Conservation (phyloP, 1,140 invertebrate species). For the Leptopilina clavipes region DNA sequence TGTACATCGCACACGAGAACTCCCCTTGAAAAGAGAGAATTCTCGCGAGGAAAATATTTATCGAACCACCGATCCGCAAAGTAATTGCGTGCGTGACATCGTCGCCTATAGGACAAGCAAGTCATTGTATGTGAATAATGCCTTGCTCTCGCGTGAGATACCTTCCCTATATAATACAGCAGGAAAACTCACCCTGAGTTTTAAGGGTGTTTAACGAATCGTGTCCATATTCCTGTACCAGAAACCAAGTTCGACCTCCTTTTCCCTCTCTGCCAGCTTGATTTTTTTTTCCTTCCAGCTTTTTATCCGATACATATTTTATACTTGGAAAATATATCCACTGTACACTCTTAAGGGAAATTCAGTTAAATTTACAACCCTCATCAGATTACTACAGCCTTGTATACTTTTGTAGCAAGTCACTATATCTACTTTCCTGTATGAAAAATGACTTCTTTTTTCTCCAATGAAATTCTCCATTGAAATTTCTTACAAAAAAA, state of each 20-base stretch:
- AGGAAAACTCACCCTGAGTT: slow-evolving; percentile 28
- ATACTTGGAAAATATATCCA: neutral
- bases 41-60: slow-evolving; percentile 54
- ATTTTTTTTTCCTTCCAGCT: neutral
- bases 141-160: slow-evolving; percentile 49
- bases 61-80: slow-evolving; percentile 57
- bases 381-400: neutral
- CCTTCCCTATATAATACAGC: neutral
- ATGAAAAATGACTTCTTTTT: too few relatives aligned
- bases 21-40: slow-evolving; percentile 27
- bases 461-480: too few relatives aligned
- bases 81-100: slow-evolving; percentile 57
- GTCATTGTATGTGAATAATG: slow-evolving; percentile 55
- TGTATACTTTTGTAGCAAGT: neutral
- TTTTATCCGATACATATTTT: slow-evolving; percentile 4
- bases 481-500: too few relatives aligned
- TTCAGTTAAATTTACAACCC: too few relatives aligned
- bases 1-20: neutral
- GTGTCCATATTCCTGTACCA: slow-evolving; percentile 32
- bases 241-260: slow-evolving; percentile 22
- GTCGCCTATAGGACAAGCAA: slow-evolving; percentile 48
- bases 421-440: too few relatives aligned
- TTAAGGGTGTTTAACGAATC: slow-evolving; percentile 35
- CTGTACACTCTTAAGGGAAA: neutral
- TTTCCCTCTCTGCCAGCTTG: neutral